Evolutionary conservation across 2,888 invertebrate genomes (phyloP).

Genomic region (Drosophila tanythrix): DNA sequence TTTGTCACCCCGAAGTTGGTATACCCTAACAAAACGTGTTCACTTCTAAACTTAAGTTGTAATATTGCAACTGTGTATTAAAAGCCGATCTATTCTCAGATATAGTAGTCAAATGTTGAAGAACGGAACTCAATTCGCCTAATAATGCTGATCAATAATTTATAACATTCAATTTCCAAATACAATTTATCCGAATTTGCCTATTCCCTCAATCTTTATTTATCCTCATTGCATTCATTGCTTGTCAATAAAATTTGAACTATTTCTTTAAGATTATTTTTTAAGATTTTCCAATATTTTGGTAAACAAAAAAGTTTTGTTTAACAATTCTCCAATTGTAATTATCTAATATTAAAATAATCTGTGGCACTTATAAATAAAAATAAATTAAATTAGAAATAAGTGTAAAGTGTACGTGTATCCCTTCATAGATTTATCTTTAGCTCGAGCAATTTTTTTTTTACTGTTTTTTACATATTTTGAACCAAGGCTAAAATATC

Average conservation of each 20-base stretch:
- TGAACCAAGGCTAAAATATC: background rate
- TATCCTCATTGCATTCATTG: background rate
- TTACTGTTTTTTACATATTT: background rate
- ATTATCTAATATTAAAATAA: background rate
- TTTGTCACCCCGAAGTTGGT: background rate
- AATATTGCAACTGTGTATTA: background rate
- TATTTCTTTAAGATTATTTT: background rate
- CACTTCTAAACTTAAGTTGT: background rate
- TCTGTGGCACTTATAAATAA: background rate
- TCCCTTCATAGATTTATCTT: background rate
- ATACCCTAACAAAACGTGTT: background rate
- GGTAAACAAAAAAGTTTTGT: background rate
- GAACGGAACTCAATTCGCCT: background rate
- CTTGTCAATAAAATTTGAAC: background rate
- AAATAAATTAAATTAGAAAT: background rate
- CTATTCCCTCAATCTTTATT: background rate
- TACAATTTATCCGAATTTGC: background rate
- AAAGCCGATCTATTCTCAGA: background rate
- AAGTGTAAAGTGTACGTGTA: background rate
- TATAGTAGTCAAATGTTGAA: background rate
- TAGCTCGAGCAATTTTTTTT: background rate
- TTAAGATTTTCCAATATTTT: background rate
- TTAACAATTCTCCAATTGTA: background rate
- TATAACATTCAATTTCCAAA: background rate
- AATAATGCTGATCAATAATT: background rate